Evolutionary conservation across 2,888 invertebrate species (phyloP), one percentile per base, ranked within the genome.

Genomic region (Altica lythri): DNA sequence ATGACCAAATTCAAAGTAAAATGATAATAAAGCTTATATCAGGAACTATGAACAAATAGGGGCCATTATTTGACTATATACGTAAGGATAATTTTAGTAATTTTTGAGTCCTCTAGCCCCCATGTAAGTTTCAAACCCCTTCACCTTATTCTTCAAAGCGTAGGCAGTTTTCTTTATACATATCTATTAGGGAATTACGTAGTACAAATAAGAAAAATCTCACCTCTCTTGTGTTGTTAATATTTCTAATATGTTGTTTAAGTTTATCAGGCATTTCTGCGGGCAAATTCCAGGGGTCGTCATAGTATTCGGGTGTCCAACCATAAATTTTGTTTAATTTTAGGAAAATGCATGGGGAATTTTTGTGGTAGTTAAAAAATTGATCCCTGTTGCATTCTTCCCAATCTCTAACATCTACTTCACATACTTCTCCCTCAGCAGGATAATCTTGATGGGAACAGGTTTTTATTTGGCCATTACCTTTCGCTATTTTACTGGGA

Each of bases 271-370:
- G 92, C 92, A 94, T 92, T 1, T 83, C 82, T 0, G 74, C 67
- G 0, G 94, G 94, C 40, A 93, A 78, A 49, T 79, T 75, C 5
- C 80, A 78, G 0, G 88, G 83, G 60, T 86, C 83, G 69, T 91
- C 87, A 72, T 90, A 95, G 70, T 84, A 90, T 22, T 88, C 82
- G 0, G 96, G 95, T 60, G 82, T 80, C 95, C 95, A 96, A 13
- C 87, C 92, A 68, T 86, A 95, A 69, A 95, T 95, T 83, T 91
- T 94, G 79, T 99, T 99, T 30, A 99, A 80, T 75, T 98, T 98
- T 51, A 99, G 81, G 73, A 97, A 89, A 60, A 98, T 83, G 77
- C 99, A 99, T 0, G 98, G 98, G 13, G 89, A 86, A 32, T 94
- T 95, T 72, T 88, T 88, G 73, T 92, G 89, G 77, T 92, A 98